Evolutionary conservation across 1,140 invertebrate genomes (phyloP).

Genomic region (Pogonus chalceus): DNA sequence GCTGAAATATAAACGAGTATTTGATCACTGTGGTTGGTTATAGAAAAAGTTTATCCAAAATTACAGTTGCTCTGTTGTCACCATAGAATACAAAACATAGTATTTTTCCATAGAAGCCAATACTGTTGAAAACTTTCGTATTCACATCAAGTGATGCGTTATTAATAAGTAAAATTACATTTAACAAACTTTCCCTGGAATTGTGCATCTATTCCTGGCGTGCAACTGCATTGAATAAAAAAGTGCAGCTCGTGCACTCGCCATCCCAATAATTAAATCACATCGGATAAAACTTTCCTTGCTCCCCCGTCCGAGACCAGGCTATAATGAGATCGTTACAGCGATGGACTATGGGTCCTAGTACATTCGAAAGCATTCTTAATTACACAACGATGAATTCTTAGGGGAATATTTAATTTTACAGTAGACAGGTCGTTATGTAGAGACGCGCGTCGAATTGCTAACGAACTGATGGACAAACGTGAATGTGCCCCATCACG

Average conservation of each 20-base stretch:
- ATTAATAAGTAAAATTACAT: too few relatives aligned
- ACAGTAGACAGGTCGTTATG: constrained; percentile 6
- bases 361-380: background rate
- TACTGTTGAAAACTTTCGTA: too few relatives aligned
- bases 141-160: too few relatives aligned
- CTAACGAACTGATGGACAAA: constrained; percentile 5
- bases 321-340: constrained; percentile 2
- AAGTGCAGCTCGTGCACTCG: background rate
- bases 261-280: constrained; percentile 3
- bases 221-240: background rate
- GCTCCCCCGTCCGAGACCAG: background rate
- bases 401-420: constrained; percentile 6
- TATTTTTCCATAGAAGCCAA: too few relatives aligned
- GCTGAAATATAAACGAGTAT: too few relatives aligned
- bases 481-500: too few relatives aligned
- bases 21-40: too few relatives aligned
- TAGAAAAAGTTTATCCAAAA: too few relatives aligned
- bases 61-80: too few relatives aligned
- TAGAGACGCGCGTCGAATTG: background rate
- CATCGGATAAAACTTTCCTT: background rate
- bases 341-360: background rate
- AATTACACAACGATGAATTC: constrained; percentile 2
- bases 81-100: too few relatives aligned
- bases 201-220: background rate
- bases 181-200: background rate